phyloP scores from a whole-genome alignment of 1,140 invertebrate genomes.

The Elymnias hypermnestra region DNA sequence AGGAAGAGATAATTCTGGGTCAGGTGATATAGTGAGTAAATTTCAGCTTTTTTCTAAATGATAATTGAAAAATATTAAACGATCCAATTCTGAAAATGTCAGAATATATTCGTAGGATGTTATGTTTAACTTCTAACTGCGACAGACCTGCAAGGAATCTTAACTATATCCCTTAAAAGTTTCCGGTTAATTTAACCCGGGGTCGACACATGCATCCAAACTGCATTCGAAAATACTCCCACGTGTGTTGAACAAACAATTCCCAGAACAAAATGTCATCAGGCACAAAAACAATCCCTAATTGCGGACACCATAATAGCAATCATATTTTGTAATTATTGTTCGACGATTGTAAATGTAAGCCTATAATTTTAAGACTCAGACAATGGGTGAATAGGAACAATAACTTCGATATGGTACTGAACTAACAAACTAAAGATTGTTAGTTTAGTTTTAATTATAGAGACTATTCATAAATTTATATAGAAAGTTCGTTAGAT shows the following conservation, averaged over 20 bases:
- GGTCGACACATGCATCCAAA: slow-evolving; percentile 18
- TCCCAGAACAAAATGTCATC: slow-evolving; percentile 13
- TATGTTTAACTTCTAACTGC: slow-evolving; percentile 19
- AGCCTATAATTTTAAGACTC: slow-evolving; percentile 26
- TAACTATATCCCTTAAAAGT: slow-evolving; percentile 49
- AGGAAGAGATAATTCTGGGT: no score
- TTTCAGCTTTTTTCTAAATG: no score
- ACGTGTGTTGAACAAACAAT: slow-evolving; percentile 14
- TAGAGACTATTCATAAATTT: no score
- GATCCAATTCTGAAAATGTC: no score
- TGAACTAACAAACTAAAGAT: no score
- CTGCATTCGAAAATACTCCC: slow-evolving; percentile 5
- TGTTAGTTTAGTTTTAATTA: no score
- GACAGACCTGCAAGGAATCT: slow-evolving; percentile 44
- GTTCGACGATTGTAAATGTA: slow-evolving; percentile 8
- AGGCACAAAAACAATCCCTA: slow-evolving; percentile 12
- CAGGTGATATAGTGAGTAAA: no score
- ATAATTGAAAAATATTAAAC: no score
- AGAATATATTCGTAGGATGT: slow-evolving; percentile 4
- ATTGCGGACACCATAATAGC: slow-evolving; percentile 10
- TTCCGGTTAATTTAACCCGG: slow-evolving; percentile 62
- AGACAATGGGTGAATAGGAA: neutral
- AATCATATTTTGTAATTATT: slow-evolving; percentile 5
- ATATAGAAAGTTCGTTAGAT: no score
- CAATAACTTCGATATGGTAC: no score